Percentiles rank a stretch among this genome's conserved stretches.
Evolutionary conservation across 2,888 invertebrate species (phyloP).

Genomic region (Limnephilus auricula): DNA sequence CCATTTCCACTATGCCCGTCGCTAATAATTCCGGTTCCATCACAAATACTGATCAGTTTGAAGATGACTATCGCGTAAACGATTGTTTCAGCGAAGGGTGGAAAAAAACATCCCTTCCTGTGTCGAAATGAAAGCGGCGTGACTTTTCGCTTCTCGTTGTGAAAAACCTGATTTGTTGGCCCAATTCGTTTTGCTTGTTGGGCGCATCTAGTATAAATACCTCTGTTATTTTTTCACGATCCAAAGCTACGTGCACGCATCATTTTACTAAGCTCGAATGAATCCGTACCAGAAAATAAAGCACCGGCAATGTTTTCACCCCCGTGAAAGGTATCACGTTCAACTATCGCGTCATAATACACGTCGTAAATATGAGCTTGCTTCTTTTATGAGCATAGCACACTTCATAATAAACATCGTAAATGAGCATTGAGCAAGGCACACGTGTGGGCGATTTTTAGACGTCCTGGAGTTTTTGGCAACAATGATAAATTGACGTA

Average conservation of each 20-base stretch:
- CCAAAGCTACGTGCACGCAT: not conserved
- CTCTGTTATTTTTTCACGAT: conserved; percentile 19
- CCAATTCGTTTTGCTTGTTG: not conserved
- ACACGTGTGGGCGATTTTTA: conserved; percentile 7
- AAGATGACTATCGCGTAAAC: not conserved
- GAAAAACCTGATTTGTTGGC: not conserved
- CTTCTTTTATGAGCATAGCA: not conserved
- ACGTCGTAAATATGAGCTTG: conserved; percentile 23
- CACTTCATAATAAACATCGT: conserved; percentile 26
- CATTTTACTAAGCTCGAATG: conserved; percentile 40
- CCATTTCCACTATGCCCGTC: not conserved
- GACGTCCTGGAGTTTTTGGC: not conserved
- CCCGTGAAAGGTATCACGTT: not conserved
- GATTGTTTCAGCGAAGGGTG: not conserved
- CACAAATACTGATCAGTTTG: not conserved
- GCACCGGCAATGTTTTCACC: conserved; percentile 9
- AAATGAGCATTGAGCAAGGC: conserved; percentile 13
- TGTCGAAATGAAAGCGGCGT: not conserved
- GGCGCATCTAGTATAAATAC: not conserved
- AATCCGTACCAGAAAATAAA: not conserved
- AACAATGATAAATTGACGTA: not conserved
- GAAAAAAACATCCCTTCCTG: not conserved
- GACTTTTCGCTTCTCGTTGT: not conserved
- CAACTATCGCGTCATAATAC: conserved; percentile 3
- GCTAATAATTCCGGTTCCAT: not conserved